These are phyloP conservation scores for Alcis repandata DNA, from an alignment of 2,888 invertebrate genomes.

Conservation along the genomic window DNA sequence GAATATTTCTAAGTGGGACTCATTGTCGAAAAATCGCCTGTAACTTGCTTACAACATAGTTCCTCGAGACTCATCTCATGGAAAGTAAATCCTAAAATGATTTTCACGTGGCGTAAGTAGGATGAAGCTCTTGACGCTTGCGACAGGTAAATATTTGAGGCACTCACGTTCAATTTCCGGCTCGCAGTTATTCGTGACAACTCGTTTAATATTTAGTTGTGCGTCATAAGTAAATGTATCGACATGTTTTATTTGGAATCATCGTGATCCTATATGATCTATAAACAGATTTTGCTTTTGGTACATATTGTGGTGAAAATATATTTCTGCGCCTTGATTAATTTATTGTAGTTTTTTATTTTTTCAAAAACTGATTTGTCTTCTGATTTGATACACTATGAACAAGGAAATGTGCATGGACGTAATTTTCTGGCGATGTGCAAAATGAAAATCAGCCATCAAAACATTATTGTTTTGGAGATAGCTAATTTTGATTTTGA, in stretches of 20 bases:
- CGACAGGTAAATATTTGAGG: slow-evolving; percentile 54
- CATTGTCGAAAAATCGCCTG: not conserved
- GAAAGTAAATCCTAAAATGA: slow-evolving; percentile 11
- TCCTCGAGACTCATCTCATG: not conserved
- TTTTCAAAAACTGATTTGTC: too few species aligned
- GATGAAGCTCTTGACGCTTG: slow-evolving; percentile 42
- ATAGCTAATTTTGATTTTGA: too few species aligned
- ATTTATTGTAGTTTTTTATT: too few species aligned
- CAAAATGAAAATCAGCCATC: too few species aligned
- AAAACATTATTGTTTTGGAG: too few species aligned
- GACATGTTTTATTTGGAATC: slow-evolving; percentile 48
- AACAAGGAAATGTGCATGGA: too few species aligned
- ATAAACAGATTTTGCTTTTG: slow-evolving; percentile 27
- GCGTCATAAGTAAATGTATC: slow-evolving; percentile 51
- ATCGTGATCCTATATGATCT: slow-evolving; percentile 41
- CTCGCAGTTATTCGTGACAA: slow-evolving; percentile 49
- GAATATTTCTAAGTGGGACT: too few species aligned
- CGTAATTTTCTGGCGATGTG: too few species aligned
- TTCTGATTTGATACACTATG: too few species aligned
- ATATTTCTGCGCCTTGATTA: not conserved
- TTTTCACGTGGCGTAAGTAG: slow-evolving; percentile 32
- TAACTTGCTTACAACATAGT: not conserved
- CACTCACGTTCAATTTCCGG: slow-evolving; percentile 58
- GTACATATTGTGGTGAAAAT: not conserved
- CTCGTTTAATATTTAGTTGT: slow-evolving; percentile 54